Base-by-base conservation (phyloP, 1,140 invertebrate species). In the Archegozetes longisetosus region DNA sequence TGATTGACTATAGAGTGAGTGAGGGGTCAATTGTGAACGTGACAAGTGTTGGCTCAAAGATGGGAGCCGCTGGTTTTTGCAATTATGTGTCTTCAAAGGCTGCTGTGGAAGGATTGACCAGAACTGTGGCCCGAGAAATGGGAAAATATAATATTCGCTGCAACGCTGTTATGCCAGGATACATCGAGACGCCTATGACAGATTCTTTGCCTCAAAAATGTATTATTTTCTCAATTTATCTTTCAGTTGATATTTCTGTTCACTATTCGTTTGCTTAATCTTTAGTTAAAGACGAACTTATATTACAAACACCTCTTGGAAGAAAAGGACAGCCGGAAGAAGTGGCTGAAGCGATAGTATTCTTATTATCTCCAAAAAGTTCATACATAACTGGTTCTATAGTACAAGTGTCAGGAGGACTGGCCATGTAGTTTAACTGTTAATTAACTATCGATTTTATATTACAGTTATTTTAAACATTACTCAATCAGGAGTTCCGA, bases 71-170 rank as follows among this genome's bases (percentile, higher is more conserved):
- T 29, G 89, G 86, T 0, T 88, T 93, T 72, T 77, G 78, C 13
- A 92, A 92, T 74, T 95, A 95, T 74, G 76, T 81, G 23, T 85
- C 85, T 12, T 87, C 87, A 60, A 95, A 94, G 75, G 86, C 88
- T 57, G 90, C 85, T 12, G 88, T 96, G 3, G 80, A 84, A 68
- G 82, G 80, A 9, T 78, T 95, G 64, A 90, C 88, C 0, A 86
- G 85, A 73, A 80, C 83, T 26, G 85, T 85, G 9, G 82, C 88
- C 2, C 84, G 84, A 71, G 90, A 94, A 75, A 78, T 93, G 65
- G 86, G 82, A 53, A 81, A 81, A 79, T 86, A 69, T 71, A 68
- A 71, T 66, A 69, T 67, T 49, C 52, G 61, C 13, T 84, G 87
- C 50, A 94, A 94, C 72, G 78, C 80, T 49, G 76, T 94, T 28